Evolutionary conservation across 2,113 vertebrate genomes (phyloP), one percentile per base, ranked within the genome.

Genomic region (Larimichthys crocea): DNA sequence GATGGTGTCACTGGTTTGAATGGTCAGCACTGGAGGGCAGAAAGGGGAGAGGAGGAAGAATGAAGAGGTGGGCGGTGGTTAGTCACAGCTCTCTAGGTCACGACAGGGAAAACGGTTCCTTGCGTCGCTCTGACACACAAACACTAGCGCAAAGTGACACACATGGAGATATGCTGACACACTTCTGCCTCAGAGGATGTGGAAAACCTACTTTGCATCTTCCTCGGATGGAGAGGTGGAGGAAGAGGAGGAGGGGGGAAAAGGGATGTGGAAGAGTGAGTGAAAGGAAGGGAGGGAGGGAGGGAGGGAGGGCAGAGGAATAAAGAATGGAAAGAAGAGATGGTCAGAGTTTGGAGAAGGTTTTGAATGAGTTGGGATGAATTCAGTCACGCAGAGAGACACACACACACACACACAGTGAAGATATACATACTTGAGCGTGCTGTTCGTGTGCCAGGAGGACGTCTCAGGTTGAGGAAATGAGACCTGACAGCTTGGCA

Each of bases 101-200:
- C 80, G 75, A 80, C 67, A 61, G 86, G 79, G 83, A 76, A 87
- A 91, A 87, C 24, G 19, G 46, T 61, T 80, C 74, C 86, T 91
- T 91, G 82, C 92, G 90, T 89, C 86, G 86, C 74, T 67, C 40
- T 78, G 83, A 88, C 86, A 86, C 76, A 78, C 73, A 85, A 77
- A 85, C 79, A 84, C 56, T 2, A 72, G 68, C 76, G 66, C 77
- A 76, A 76, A 81, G 57, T 56, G 80, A 84, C 83, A 86, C 82
- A 90, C 82, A 87, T 60, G 52, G 65, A 86, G 75, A 89, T 82
- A 40, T 80, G 83, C 80, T 92, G 92, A 92, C 90, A 91, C 82
- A 91, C 80, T 89, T 92, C 75, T 91, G 84, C 83, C 84, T 90
- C 76, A 84, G 82, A 91, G 89, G 86, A 90, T 89, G 79, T 86